Evolutionary conservation across 2,888 invertebrate species (phyloP).

Genomic region (Scrobipalpa costella): DNA sequence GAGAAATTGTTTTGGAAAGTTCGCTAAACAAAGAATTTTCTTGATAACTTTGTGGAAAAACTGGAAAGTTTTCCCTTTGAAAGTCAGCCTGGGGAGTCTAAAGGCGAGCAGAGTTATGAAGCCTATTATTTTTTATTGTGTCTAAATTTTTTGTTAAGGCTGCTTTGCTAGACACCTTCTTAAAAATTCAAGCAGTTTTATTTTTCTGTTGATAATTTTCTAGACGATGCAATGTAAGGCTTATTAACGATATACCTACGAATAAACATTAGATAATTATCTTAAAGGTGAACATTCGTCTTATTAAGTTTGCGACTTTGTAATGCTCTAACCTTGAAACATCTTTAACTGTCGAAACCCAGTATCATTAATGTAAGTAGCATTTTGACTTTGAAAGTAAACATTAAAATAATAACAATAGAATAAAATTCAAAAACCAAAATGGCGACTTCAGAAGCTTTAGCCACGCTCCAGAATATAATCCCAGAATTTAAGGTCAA

Average conservation of each 20-base stretch:
- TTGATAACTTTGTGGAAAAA: slow-evolving; percentile 30
- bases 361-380: too few relatives aligned
- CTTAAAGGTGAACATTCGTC: too few relatives aligned
- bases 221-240: too few relatives aligned
- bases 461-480: not conserved
- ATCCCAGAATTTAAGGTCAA: slow-evolving; percentile 10
- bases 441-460: not conserved
- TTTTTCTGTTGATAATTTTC: too few relatives aligned
- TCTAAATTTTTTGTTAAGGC: not conserved
- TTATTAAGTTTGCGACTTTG: too few relatives aligned
- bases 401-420: not conserved
- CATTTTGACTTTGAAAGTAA: too few relatives aligned
- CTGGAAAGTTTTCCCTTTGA: slow-evolving; percentile 25
- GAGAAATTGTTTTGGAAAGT: slow-evolving; percentile 61
- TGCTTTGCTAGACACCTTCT: not conserved
- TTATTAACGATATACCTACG: too few relatives aligned
- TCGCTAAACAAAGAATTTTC: slow-evolving; percentile 48
- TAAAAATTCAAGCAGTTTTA: too few relatives aligned
- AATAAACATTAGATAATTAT: too few relatives aligned
- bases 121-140: slow-evolving; percentile 20
- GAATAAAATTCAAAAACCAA: not conserved
- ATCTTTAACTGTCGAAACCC: too few relatives aligned
- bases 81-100: slow-evolving; percentile 24
- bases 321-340: too few relatives aligned
- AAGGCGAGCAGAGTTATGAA: slow-evolving; percentile 18